Conservation (phyloP, 2,888 invertebrate genomes). For the Julus scanicus region DNA sequence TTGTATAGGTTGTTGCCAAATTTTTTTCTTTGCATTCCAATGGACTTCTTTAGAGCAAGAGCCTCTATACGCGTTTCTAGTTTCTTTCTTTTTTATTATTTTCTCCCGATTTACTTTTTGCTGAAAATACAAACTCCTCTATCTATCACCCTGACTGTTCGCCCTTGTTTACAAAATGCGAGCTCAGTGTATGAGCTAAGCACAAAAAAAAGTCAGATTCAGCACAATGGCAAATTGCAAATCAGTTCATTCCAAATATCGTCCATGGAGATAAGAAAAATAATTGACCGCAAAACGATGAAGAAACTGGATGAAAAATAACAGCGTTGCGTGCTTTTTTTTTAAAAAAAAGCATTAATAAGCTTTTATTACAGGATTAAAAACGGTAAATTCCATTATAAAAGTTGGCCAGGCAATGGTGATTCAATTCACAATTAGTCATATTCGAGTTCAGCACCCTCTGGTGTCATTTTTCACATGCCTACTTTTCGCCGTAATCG, state of each 20-base stretch:
- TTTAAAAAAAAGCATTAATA: neutral
- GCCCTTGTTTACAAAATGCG: slow-evolving; percentile 2
- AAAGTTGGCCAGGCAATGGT: no score
- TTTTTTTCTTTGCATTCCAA: neutral
- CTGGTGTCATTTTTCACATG: no score
- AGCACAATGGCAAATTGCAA: neutral
- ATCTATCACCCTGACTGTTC: neutral
- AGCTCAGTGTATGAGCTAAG: neutral
- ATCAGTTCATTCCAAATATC: neutral
- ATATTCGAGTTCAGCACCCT: no score
- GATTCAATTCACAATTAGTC: no score
- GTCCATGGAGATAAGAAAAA: neutral
- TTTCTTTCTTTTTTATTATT: neutral
- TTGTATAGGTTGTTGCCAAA: neutral
- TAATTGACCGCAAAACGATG: neutral
- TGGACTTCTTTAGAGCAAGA: neutral
- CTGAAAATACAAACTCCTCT: neutral
- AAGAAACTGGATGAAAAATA: neutral
- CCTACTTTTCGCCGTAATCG: no score
- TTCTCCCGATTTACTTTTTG: slow-evolving; percentile 10
- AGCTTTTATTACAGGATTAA: neutral
- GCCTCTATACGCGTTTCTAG: neutral
- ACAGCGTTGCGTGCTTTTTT: neutral
- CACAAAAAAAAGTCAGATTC: neutral
- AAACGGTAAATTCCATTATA: neutral